Percentiles rank a stretch among this genome's conserved stretches.
Evolutionary conservation across 2,113 vertebrate genomes (phyloP).

Genomic region (Ifrita kowaldi): DNA sequence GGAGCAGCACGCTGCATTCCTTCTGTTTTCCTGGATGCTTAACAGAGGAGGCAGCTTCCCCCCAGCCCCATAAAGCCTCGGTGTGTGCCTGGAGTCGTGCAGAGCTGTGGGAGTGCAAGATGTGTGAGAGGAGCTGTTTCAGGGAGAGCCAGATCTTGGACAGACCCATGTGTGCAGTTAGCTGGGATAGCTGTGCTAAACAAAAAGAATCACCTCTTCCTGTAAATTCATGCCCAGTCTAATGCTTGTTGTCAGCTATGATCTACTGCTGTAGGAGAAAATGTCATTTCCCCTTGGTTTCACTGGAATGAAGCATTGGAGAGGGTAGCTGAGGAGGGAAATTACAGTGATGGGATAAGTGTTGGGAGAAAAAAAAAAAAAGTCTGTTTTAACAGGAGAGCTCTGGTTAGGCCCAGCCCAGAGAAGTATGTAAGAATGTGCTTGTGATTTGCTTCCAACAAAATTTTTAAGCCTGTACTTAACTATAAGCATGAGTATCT

Average conservation of each 20-base stretch:
- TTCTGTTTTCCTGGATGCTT: not conserved
- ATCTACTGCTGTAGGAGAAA: not conserved
- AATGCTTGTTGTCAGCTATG: not conserved
- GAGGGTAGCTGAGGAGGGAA: not conserved
- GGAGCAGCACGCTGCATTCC: not conserved
- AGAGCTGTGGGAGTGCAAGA: not conserved
- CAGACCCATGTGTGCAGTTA: not conserved
- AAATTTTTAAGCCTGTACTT: conserved; percentile 34
- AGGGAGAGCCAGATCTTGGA: not conserved
- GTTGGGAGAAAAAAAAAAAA: not conserved
- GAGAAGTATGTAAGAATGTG: conserved; percentile 52
- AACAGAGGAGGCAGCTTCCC: not conserved
- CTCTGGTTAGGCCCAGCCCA: conserved; percentile 36
- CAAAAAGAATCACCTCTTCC: not conserved
- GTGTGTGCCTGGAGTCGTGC: not conserved
- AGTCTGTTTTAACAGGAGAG: not conserved
- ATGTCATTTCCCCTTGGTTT: not conserved
- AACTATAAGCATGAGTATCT: conserved; percentile 25
- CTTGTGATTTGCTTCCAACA: conserved; percentile 61
- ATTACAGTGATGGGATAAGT: not conserved
- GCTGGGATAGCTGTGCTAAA: not conserved
- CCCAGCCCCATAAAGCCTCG: not conserved
- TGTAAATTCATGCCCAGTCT: not conserved
- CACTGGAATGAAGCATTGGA: not conserved
- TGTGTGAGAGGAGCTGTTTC: not conserved